A percentile compares a stretch with the other conserved stretches of the same genome.
Evolutionary conservation across 2,888 invertebrate genomes (phyloP).

Genomic region (Leucophenga montana): DNA sequence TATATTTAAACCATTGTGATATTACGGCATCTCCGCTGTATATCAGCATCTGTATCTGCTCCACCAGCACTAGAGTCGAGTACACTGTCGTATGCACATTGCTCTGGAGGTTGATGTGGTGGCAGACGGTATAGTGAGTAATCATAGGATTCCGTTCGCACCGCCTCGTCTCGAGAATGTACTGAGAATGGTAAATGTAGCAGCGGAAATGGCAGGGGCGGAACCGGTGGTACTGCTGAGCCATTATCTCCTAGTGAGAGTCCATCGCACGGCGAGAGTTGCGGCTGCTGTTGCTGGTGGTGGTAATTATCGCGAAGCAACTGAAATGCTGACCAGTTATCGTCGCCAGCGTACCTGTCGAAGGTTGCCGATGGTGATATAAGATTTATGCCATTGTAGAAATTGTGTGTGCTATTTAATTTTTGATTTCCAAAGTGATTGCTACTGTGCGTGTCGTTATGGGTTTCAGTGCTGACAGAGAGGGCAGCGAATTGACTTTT

Average conservation of each 20-base stretch:
- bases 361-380: constrained; percentile 41
- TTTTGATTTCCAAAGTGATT: constrained; percentile 12
- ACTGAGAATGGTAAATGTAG: background rate
- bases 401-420: constrained; percentile 28
- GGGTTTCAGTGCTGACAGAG: background rate
- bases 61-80: background rate
- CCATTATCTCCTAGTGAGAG: constrained; percentile 25
- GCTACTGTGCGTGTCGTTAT: constrained; percentile 2
- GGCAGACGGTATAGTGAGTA: constrained; percentile 54
- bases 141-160: constrained; percentile 8
- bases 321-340: constrained; percentile 78
- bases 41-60: constrained; percentile 61
- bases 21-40: constrained; percentile 75
- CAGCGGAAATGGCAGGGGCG: constrained; percentile 72
- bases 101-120: constrained; percentile 14
- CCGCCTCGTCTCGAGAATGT: background rate
- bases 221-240: constrained; percentile 72
- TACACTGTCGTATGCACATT: background rate
- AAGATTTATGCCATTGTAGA: constrained; percentile 41
- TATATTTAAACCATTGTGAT: constrained; percentile 77
- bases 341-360: constrained; percentile 63
- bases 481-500: constrained; percentile 3
- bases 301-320: constrained; percentile 76
- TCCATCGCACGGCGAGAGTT: constrained; percentile 33
- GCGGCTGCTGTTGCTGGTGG: constrained; percentile 41